Percentiles rank a stretch among this genome's conserved stretches.
These are phyloP conservation scores for Burhinus oedicnemus DNA, from an alignment of 2,113 vertebrate species.

Conservation along the genomic window DNA sequence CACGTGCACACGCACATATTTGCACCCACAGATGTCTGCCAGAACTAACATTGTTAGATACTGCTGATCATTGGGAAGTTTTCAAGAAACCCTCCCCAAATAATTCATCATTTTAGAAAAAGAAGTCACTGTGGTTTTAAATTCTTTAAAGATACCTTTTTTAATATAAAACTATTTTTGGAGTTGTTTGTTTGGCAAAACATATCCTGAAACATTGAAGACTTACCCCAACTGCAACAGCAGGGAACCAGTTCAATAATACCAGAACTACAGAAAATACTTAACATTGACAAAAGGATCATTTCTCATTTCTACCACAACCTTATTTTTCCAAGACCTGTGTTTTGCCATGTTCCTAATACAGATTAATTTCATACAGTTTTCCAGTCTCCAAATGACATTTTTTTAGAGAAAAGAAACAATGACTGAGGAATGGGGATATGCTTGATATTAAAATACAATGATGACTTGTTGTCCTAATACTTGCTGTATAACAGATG, in stretches of 20 bases:
- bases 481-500: background rate
- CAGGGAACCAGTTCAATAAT: background rate
- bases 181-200: background rate
- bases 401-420: background rate
- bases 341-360: background rate
- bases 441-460: background rate
- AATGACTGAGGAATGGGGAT: background rate
- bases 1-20: rapidly evolving
- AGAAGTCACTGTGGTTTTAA: background rate
- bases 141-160: background rate
- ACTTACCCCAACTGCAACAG: background rate
- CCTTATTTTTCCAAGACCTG: background rate
- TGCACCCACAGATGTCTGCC: background rate
- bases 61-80: background rate
- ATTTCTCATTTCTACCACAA: background rate
- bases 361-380: background rate
- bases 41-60: background rate
- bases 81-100: background rate
- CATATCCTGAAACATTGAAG: background rate
- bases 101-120: background rate
- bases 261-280: background rate
- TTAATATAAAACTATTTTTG: background rate
- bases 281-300: background rate
- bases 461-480: background rate
- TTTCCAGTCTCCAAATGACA: background rate